Base-by-base conservation (phyloP, 2,888 invertebrate species). In the Volucella inanis region DNA sequence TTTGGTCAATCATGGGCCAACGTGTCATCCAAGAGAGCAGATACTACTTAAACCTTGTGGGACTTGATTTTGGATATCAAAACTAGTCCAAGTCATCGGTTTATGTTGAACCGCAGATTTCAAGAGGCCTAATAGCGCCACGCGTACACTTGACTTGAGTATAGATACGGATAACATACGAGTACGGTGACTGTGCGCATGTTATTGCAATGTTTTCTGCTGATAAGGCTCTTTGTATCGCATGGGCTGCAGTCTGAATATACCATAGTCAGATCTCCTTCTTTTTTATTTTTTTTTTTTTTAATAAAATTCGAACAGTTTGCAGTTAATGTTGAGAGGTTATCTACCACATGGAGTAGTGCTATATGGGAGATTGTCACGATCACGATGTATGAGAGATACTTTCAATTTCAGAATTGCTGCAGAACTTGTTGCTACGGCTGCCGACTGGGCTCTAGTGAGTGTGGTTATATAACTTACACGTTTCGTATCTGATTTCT, bases 71-170 rank as follows among this genome's bases (percentile, higher is more conserved):
- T 55, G n/a, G 43, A 67, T 72, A 82, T 43, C 54, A 61, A 76
- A 22, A 50, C 22, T 61, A 22, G 72, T 55, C 59, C 62, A 55
- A 74, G 64, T 67, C 39, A 57, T 70, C 49, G 64, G 3, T 52
- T 22, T 52, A 10, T 31, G 31, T 22, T 68, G 38, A 22, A 18
- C 14, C 1, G 50, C 3, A 39, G 11, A 22, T 50, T 43, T 54
- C 49, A 61, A 54, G 49, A 49, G 59, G 49, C 31, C 50, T 10
- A 6, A 8, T 11, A 10, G 62, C 72, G 83, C 84, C 84, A 84
- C 84, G 84, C 84, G 75, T 84, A 75, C 80, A 76, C 22, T 65
- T 72, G 31, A 67, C 22, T 50, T 10, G 43, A 57, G 38, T 71
- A 76, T 45, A 14, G 22, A 61, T 12, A 12, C 43, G 45, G 22